Percentiles rank a stretch among this genome's conserved stretches.
Conservation (phyloP, 2,797 vertebrate genomes). For the Sebastes kiyomatsui region DNA sequence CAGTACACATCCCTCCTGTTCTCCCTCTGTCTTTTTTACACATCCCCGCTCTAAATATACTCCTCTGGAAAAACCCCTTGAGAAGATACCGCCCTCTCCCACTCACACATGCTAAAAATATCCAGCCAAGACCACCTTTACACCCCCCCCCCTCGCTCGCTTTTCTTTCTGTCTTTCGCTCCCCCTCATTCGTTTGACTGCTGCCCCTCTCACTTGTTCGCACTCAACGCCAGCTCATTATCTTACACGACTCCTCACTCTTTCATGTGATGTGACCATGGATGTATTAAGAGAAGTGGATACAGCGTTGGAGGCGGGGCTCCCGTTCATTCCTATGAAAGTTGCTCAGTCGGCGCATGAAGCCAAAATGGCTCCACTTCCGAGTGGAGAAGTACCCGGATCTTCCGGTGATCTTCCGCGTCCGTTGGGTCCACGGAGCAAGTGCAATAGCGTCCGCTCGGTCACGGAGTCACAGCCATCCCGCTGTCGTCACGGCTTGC, state of each 20-base stretch:
- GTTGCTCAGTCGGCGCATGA: too few relatives aligned
- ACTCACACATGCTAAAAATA: constrained; percentile 80
- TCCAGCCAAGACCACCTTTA: constrained; percentile 70
- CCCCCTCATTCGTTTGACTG: background rate
- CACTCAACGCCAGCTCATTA: constrained; percentile 36
- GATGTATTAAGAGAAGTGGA: too few relatives aligned
- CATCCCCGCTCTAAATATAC: constrained; percentile 82
- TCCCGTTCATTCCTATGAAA: too few relatives aligned
- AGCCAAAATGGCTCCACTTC: too few relatives aligned
- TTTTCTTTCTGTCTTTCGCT: constrained; percentile 22
- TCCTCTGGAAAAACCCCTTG: constrained; percentile 83
- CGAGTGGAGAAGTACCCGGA: too few relatives aligned
- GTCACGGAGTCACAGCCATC: too few relatives aligned
- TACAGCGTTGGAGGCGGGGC: too few relatives aligned
- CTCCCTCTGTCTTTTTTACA: constrained; percentile 76
- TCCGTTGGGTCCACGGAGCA: too few relatives aligned
- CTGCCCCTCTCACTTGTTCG: constrained; percentile 20
- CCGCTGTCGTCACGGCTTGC: too few relatives aligned
- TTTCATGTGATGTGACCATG: background rate
- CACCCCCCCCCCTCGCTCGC: constrained; percentile 9
- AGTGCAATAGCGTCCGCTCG: too few relatives aligned
- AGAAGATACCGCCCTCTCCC: constrained; percentile 76
- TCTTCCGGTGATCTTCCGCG: too few relatives aligned
- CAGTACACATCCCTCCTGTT: constrained; percentile 74
- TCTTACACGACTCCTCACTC: background rate